phyloP scores from a whole-genome alignment of 2,888 invertebrate species.

The Teleogryllus oceanicus region DNA sequence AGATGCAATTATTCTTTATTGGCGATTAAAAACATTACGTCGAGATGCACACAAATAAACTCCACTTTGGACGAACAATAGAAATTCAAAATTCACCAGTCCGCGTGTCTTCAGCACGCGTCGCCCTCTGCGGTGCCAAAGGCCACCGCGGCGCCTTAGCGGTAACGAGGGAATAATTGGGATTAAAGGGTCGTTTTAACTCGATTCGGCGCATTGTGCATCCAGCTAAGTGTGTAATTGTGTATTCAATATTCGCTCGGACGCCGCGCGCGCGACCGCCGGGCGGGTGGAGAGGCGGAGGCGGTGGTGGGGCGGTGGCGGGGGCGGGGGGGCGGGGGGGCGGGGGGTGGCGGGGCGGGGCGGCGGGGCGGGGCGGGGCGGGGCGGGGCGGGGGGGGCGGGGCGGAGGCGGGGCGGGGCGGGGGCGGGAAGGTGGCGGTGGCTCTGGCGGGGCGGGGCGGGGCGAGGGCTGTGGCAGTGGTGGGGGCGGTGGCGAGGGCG shows the following conservation, averaged over 20 bases:
- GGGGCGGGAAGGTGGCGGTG: no score
- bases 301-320: background rate
- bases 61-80: no score
- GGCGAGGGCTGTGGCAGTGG: no score
- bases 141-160: background rate
- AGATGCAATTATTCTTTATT: no score
- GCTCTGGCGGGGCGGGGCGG: no score
- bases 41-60: no score
- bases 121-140: no score
- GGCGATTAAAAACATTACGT: no score
- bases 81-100: no score
- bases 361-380: no score
- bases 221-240: background rate
- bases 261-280: background rate
- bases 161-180: background rate
- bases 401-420: background rate
- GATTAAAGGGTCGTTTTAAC: background rate
- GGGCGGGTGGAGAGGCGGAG: background rate
- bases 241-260: background rate
- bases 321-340: background rate
- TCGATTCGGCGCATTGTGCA: background rate
- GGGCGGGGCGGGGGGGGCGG: background rate
- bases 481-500: background rate
- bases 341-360: background rate
- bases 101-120: no score